Conservation (phyloP, 2,888 invertebrate genomes). For the Lasioglossum vierecki region DNA sequence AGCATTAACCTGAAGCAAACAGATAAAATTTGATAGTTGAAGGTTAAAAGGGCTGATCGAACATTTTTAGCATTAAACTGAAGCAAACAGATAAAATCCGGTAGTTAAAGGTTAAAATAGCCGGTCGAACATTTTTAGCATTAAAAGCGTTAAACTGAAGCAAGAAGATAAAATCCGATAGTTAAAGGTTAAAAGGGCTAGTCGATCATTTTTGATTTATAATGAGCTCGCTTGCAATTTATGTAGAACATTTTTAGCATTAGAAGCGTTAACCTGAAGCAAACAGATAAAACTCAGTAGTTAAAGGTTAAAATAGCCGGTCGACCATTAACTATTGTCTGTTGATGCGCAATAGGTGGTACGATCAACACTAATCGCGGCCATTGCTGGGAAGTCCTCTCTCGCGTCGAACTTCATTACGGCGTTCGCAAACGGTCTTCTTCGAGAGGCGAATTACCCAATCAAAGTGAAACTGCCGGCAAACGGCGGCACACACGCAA, state of each 20-base stretch:
- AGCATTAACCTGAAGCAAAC: background rate
- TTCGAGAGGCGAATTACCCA: slow-evolving; percentile 19
- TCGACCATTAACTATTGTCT: background rate
- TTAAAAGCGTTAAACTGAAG: no score
- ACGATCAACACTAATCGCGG: slow-evolving; percentile 1
- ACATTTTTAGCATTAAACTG: no score
- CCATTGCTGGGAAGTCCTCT: background rate
- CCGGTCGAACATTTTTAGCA: background rate
- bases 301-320: background rate
- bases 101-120: background rate
- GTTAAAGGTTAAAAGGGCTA: no score
- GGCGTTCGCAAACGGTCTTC: background rate
- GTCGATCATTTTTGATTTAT: no score
- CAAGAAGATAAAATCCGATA: no score
- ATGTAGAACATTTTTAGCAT: background rate
- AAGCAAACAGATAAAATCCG: background rate
- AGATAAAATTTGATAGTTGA: background rate
- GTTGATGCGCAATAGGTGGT: background rate
- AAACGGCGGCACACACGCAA: background rate
- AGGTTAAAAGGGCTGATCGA: no score
- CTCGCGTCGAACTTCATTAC: slow-evolving; percentile 8
- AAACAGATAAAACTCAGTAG: background rate
- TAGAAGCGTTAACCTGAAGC: background rate
- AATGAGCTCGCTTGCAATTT: no score
- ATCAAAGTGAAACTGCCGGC: slow-evolving; percentile 22